phyloP scores from a whole-genome alignment of 2,797 vertebrate species.

The Falco naumanni region DNA sequence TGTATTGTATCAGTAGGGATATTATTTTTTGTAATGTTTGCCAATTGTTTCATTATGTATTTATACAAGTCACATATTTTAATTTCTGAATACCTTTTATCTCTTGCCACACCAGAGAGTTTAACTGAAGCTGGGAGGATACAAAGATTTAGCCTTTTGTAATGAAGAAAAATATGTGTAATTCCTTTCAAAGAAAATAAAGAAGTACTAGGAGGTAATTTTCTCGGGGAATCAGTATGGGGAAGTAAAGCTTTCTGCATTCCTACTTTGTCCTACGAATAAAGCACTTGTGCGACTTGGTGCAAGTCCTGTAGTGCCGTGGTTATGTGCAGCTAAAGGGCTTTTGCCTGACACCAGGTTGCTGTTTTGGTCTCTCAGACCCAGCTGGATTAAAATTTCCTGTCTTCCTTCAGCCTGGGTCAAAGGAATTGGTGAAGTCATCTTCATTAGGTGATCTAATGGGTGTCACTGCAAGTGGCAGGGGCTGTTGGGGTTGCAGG shows the following conservation, averaged over 20 bases:
- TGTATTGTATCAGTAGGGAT: neutral
- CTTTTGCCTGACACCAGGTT: neutral
- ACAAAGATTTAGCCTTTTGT: constrained; percentile 8
- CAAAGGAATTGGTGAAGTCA: neutral
- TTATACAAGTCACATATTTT: constrained; percentile 51
- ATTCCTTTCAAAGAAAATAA: constrained; percentile 40
- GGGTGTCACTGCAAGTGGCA: fast-evolving
- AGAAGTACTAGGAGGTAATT: neutral
- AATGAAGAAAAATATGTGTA: constrained; percentile 33
- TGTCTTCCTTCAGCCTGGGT: neutral
- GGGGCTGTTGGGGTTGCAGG: fast-evolving
- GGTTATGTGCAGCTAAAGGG: neutral
- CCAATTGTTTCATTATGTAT: constrained; percentile 44
- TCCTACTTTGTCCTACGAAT: neutral
- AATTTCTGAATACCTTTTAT: constrained; percentile 43
- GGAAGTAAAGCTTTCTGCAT: neutral
- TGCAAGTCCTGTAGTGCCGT: neutral
- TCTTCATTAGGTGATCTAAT: neutral
- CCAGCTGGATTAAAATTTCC: neutral
- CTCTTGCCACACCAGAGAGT: neutral
- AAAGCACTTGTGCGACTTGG: neutral
- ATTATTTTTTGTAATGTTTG: constrained; percentile 32
- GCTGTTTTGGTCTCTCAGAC: neutral
- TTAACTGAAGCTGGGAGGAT: constrained; percentile 21
- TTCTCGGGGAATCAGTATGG: neutral